Evolutionary conservation across 1,140 invertebrate species (phyloP).

Genomic region (Formica exsecta): DNA sequence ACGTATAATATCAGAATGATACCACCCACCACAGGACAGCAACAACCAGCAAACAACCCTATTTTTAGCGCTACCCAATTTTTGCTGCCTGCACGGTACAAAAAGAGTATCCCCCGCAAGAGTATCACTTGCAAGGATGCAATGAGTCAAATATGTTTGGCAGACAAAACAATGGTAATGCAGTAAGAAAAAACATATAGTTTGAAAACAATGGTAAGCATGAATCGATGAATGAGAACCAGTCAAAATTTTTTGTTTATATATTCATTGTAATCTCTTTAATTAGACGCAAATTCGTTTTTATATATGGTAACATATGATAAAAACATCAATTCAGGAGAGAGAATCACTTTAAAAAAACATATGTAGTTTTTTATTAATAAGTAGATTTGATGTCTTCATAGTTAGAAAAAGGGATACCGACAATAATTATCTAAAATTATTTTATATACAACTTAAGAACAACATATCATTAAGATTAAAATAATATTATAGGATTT

Average conservation of each 20-base stretch:
- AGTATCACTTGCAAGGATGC: conserved; percentile 65
- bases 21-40: conserved; percentile 87
- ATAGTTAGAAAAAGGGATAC: not conserved
- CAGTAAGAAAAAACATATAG: conserved; percentile 68
- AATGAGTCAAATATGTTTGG: conserved; percentile 62
- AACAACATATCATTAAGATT: not conserved
- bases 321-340: not conserved
- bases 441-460: not conserved
- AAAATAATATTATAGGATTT: not conserved
- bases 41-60: conserved; percentile 86
- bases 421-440: not conserved
- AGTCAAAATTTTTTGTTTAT: conserved; percentile 47
- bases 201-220: conserved; percentile 71
- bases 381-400: conserved; percentile 12
- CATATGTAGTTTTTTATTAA: not conserved
- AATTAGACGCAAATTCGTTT: conserved; percentile 39
- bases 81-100: conserved; percentile 81
- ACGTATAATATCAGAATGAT: conserved; percentile 77
- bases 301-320: conserved; percentile 8
- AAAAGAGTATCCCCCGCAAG: conserved; percentile 55
- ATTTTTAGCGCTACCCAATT: conserved; percentile 80
- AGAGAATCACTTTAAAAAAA: not conserved
- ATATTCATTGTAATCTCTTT: conserved; percentile 12
- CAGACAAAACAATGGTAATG: conserved; percentile 67
- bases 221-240: conserved; percentile 59